Base-by-base conservation (phyloP, 2,113 vertebrate species). In the Coreoperca whiteheadi region DNA sequence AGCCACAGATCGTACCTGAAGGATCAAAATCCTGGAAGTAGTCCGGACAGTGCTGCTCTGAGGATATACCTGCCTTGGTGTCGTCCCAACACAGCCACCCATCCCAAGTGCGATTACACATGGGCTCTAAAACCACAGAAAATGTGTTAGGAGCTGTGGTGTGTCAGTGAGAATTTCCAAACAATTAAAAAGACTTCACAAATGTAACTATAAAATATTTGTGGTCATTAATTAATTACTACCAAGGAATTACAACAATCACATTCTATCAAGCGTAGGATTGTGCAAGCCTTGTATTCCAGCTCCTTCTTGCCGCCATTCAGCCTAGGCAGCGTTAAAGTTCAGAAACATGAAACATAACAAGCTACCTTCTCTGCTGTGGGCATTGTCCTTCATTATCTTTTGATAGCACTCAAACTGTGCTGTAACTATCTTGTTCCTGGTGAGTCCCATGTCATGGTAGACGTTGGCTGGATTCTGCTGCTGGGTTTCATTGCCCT, bases 341-440 rank as follows among this genome's bases (percentile, higher is more conserved):
- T 37, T 50, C 54, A 43, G 67, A 56, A 28, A 23, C 8, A 43
- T 28, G 14, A 68, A 65, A 48, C 61, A 16, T 20, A 21, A 43
- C 63, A 6, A 18, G n/a, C 50, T 90, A 96, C 94, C 94, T 81
- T 87, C 84, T 87, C 83, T 87, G 65, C 60, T 77, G 23, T 71
- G 9, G 20, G 64, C 11, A 6, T 92, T 92, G 61, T 97, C 96
- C 75, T 97, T 96, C 95, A 98, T 97, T 54, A 99, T 97, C 93
- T 97, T 99, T 87, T 99, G 98, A 89, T 99, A 99, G 87, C 98
- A 99, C 89, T 99, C 98, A 75, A 97, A 99, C 79, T 99, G 98
- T 1, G 98, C 98, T 0, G 97, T 98, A 85, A 99, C 97, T 10
- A 99, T 99, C 94, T 97, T 98, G 94, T 98, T 97, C 90, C 96